A percentile compares a stretch with the other conserved stretches of the same genome.
phyloP scores from a whole-genome alignment of 2,888 invertebrate genomes.

The Ennomos erosarius region DNA sequence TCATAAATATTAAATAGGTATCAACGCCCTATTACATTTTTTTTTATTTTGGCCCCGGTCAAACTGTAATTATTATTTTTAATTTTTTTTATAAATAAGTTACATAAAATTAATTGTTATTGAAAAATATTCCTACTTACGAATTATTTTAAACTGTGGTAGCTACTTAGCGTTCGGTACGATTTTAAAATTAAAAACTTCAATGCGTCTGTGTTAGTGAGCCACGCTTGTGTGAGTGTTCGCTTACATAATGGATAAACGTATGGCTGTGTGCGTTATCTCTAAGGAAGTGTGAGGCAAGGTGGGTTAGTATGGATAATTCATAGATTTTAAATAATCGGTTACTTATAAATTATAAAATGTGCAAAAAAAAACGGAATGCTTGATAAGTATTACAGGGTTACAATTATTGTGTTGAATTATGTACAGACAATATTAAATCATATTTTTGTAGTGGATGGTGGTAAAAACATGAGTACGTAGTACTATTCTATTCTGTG shows the following conservation, averaged over 20 bases:
- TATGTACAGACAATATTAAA: too few relatives aligned
- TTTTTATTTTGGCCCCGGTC: too few relatives aligned
- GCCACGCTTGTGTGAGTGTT: slow-evolving; percentile 39
- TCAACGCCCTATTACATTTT: too few relatives aligned
- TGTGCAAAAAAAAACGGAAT: too few relatives aligned
- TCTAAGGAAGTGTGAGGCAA: slow-evolving; percentile 42
- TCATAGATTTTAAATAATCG: slow-evolving; percentile 5
- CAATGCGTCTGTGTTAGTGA: slow-evolving; percentile 40
- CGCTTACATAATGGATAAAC: slow-evolving; percentile 56
- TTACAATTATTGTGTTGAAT: too few relatives aligned
- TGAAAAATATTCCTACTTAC: slow-evolving; percentile 26
- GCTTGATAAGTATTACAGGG: too few relatives aligned
- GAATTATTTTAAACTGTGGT: slow-evolving; percentile 40
- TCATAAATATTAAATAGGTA: too few relatives aligned
- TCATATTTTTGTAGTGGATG: too few relatives aligned
- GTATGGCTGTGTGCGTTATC: slow-evolving; percentile 42
- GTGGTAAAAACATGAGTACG: too few relatives aligned
- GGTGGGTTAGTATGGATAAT: slow-evolving; percentile 42
- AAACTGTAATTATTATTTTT: too few relatives aligned
- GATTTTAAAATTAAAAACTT: slow-evolving; percentile 79
- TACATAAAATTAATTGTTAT: not conserved
- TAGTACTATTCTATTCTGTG: too few relatives aligned
- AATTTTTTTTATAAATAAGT: not conserved
- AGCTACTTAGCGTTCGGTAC: slow-evolving; percentile 59
- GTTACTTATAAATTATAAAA: too few relatives aligned